Evolutionary conservation across 1,140 invertebrate species (phyloP).

Genomic region (Spodoptera frugiperda): DNA sequence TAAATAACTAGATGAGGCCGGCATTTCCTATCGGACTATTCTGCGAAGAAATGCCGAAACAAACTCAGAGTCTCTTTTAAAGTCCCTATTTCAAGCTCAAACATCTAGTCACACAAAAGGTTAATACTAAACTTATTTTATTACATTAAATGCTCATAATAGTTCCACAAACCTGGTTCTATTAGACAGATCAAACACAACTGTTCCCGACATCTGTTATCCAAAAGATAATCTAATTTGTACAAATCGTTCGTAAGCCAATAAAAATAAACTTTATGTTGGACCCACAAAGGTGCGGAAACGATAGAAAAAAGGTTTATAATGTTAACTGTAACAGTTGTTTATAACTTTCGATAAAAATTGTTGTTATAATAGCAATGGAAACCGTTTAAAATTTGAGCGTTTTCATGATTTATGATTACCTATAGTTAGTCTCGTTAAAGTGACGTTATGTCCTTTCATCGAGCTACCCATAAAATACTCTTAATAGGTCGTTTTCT

Average conservation of each 20-base stretch:
- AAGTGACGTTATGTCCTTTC: too few species aligned
- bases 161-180: constrained; percentile 12
- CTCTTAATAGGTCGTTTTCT: too few species aligned
- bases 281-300: constrained; percentile 42
- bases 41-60: too few species aligned
- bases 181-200: constrained; percentile 45
- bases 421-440: too few species aligned
- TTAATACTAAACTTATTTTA: constrained; percentile 17
- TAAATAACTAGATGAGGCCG: too few species aligned
- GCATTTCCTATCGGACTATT: too few species aligned
- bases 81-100: too few species aligned
- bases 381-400: not conserved
- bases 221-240: constrained; percentile 70
- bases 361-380: constrained; percentile 42
- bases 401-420: constrained; percentile 7
- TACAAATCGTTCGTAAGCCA: constrained; percentile 63
- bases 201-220: constrained; percentile 55
- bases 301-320: constrained; percentile 44
- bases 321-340: constrained; percentile 46
- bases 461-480: too few species aligned
- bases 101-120: too few species aligned
- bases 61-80: too few species aligned
- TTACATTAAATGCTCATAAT: not conserved
- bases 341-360: constrained; percentile 16
- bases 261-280: constrained; percentile 57